These are phyloP conservation scores for Alviniconcha strummeri DNA, from an alignment of 2,888 invertebrate genomes.

Conservation along the genomic window DNA sequence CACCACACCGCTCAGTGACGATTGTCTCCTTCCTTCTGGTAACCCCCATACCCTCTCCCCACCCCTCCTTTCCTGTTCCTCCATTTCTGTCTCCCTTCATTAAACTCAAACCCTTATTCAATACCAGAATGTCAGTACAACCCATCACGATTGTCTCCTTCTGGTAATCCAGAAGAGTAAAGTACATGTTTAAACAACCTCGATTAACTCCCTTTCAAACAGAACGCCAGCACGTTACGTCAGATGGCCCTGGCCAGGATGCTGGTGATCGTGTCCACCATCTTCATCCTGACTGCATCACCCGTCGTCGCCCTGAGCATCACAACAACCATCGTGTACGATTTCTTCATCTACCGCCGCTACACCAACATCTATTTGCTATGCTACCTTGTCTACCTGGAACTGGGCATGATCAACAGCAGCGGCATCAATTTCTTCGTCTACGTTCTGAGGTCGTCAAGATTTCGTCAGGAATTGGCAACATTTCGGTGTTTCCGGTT, in stretches of 20 bases:
- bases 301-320: slow-evolving; percentile 19
- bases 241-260: slow-evolving; percentile 24
- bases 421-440: slow-evolving; percentile 21
- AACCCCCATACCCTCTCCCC: background rate
- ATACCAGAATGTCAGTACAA: too few species aligned
- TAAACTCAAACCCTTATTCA: too few species aligned
- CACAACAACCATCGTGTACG: background rate
- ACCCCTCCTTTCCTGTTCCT: background rate
- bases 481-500: too few species aligned
- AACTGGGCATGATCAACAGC: slow-evolving; percentile 22
- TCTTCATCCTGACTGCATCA: slow-evolving; percentile 19
- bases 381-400: background rate
- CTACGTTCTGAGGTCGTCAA: slow-evolving; percentile 22
- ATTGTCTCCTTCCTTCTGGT: too few species aligned
- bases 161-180: too few species aligned
- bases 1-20: too few species aligned
- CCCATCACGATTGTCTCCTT: too few species aligned
- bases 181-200: too few species aligned
- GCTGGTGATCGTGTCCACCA: slow-evolving; percentile 15
- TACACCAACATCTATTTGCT: slow-evolving; percentile 24
- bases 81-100: too few species aligned
- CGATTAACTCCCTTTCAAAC: background rate
- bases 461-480: slow-evolving; percentile 3
- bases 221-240: background rate
- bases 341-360: slow-evolving; percentile 12